These are phyloP conservation scores for Acrocyrtus sp. DNA, from an alignment of 2,888 invertebrate genomes.

Conservation along the genomic window DNA sequence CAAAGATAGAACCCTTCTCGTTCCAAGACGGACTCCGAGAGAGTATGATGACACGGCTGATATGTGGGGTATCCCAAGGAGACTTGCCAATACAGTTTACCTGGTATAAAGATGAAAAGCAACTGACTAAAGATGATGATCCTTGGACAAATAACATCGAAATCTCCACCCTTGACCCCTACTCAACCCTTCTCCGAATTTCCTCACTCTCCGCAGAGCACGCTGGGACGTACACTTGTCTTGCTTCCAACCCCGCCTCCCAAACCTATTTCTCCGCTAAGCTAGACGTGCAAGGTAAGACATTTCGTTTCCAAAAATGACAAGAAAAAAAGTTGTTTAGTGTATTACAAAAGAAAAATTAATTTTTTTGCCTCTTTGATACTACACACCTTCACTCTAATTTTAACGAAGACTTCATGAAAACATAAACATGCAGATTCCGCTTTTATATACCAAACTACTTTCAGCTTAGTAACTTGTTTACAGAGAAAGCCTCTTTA, in stretches of 20 bases:
- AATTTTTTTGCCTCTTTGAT: too few species aligned
- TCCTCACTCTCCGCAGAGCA: conserved; percentile 64
- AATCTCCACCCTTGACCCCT: conserved; percentile 61
- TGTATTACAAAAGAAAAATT: too few species aligned
- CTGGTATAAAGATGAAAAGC: conserved; percentile 80
- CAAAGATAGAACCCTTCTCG: conserved; percentile 86
- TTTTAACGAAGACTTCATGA: too few species aligned
- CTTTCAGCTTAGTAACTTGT: too few species aligned
- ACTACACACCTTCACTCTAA: too few species aligned
- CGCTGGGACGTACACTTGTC: conserved; percentile 65
- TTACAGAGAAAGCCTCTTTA: too few species aligned
- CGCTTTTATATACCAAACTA: too few species aligned
- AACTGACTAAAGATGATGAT: conserved; percentile 39
- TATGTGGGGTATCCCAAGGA: conserved; percentile 83
- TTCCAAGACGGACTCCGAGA: conserved; percentile 85
- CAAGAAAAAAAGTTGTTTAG: too few species aligned
- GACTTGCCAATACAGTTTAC: conserved; percentile 82
- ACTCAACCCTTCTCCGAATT: conserved; percentile 65
- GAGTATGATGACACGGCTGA: conserved; percentile 83
- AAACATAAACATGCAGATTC: too few species aligned
- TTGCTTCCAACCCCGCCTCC: conserved; percentile 65
- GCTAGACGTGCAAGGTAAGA: conserved; percentile 68
- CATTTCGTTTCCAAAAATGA: too few species aligned
- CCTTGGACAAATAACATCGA: conserved; percentile 55
- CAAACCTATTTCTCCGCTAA: conserved; percentile 65